Evolutionary conservation across 2,113 vertebrate genomes (phyloP).

Genomic region (Pluvianellus socialis): DNA sequence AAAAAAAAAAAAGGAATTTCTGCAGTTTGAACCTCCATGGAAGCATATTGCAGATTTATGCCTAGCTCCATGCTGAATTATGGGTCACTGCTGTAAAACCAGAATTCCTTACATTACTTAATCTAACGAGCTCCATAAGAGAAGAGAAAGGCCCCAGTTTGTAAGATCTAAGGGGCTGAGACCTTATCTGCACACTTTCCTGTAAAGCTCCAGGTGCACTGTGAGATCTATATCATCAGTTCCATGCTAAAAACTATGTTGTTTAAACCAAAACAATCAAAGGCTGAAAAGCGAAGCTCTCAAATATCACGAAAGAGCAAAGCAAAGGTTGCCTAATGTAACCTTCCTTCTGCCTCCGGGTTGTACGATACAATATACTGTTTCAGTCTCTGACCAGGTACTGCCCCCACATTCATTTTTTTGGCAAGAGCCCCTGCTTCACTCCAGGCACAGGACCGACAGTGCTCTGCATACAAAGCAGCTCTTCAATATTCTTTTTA

Average conservation of each 20-base stretch:
- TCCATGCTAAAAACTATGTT: slow-evolving; percentile 10
- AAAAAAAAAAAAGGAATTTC: background rate
- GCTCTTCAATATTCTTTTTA: slow-evolving; percentile 60
- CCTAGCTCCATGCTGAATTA: background rate
- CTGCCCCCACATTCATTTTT: slow-evolving; percentile 27
- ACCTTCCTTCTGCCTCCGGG: background rate
- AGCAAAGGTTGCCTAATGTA: slow-evolving; percentile 42
- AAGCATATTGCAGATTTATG: background rate
- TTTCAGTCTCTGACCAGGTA: slow-evolving; percentile 37
- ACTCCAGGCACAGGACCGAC: background rate
- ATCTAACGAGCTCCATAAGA: background rate
- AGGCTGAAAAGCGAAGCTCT: slow-evolving; percentile 32
- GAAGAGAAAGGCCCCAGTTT: slow-evolving; percentile 2
- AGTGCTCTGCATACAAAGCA: slow-evolving; percentile 47
- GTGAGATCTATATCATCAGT: slow-evolving; percentile 38
- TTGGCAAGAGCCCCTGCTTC: slow-evolving; percentile 27
- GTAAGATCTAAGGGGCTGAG: slow-evolving; percentile 24
- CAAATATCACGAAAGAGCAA: background rate
- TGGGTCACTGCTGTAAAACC: slow-evolving; percentile 1
- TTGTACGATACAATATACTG: background rate
- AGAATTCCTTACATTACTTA: slow-evolving; percentile 32
- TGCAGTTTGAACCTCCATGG: background rate
- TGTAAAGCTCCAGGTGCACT: slow-evolving; percentile 50
- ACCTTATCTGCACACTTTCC: slow-evolving; percentile 26
- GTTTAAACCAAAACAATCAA: slow-evolving; percentile 47